These are phyloP conservation scores for Calephelis perditalis DNA, from an alignment of 2,888 invertebrate species.

Conservation along the genomic window DNA sequence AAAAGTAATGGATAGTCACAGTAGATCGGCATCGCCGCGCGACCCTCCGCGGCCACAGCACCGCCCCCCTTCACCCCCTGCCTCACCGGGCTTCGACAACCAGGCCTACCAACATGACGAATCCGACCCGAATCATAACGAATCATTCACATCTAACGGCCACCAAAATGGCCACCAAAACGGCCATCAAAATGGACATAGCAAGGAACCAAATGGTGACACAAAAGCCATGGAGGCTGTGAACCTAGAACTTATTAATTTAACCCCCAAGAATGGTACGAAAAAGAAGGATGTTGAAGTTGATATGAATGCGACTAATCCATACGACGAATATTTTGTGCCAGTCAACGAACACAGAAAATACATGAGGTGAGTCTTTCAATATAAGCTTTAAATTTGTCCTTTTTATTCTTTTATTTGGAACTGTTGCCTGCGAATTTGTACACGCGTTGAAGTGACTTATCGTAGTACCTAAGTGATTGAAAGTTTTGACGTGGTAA, in stretches of 20 bases:
- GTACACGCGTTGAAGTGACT: too few species aligned
- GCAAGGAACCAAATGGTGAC: conserved; percentile 61
- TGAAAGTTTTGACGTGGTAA: too few species aligned
- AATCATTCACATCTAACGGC: conserved; percentile 67
- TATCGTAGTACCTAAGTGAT: too few species aligned
- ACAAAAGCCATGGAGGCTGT: conserved; percentile 82
- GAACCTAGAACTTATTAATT: conserved; percentile 87
- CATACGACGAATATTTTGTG: conserved; percentile 91
- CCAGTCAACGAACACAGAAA: conserved; percentile 91
- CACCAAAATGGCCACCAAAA: conserved; percentile 58
- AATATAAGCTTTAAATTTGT: neutral
- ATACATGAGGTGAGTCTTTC: conserved; percentile 83
- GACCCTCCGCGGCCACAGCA: conserved; percentile 71
- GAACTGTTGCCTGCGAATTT: too few species aligned
- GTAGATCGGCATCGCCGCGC: conserved; percentile 71
- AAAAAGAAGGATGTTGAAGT: conserved; percentile 83
- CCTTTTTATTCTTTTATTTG: too few species aligned
- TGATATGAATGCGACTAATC: conserved; percentile 81
- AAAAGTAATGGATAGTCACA: conserved; percentile 71
- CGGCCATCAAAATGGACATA: conserved; percentile 62
- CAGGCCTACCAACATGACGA: conserved; percentile 65
- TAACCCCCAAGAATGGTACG: conserved; percentile 79
- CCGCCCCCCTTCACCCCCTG: conserved; percentile 62
- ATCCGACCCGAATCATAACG: conserved; percentile 66
- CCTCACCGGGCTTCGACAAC: conserved; percentile 59